Evolutionary conservation across 2,888 invertebrate species (phyloP).

Genomic region (Ochropleura leucogaster): DNA sequence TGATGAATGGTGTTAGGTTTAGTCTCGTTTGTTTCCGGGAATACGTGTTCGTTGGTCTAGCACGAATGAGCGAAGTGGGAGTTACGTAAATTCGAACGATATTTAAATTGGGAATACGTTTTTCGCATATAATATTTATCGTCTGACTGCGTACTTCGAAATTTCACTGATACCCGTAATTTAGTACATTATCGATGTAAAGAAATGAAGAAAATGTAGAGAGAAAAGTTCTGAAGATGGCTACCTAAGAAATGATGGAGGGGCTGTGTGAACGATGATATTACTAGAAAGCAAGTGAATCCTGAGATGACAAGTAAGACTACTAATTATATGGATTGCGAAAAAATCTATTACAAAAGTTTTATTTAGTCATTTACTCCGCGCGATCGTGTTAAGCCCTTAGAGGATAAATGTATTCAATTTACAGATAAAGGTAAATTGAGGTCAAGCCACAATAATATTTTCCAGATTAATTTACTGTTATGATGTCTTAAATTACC

Average conservation of each 20-base stretch:
- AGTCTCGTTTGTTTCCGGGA: not conserved
- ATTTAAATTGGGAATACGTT: not conserved
- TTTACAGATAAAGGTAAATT: conserved; percentile 4
- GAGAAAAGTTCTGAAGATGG: too few relatives aligned
- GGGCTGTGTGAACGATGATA: too few relatives aligned
- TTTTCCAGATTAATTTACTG: not conserved
- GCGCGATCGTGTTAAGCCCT: not conserved
- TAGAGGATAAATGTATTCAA: not conserved
- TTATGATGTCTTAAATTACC: not conserved
- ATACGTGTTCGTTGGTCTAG: not conserved
- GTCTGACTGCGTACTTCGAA: too few relatives aligned
- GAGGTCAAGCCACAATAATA: not conserved
- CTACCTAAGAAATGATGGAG: too few relatives aligned
- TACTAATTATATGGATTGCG: not conserved
- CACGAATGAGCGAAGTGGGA: not conserved
- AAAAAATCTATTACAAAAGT: not conserved
- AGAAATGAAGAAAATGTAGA: too few relatives aligned
- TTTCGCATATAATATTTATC: not conserved
- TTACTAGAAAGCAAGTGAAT: too few relatives aligned
- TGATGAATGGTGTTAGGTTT: not conserved
- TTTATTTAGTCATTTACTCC: not conserved
- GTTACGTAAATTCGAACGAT: not conserved
- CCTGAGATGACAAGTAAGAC: too few relatives aligned
- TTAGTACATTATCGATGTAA: too few relatives aligned
- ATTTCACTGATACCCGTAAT: too few relatives aligned